Evolutionary conservation across 2,797 vertebrate genomes (phyloP).

Genomic region (Urocyon cinereoargenteus): DNA sequence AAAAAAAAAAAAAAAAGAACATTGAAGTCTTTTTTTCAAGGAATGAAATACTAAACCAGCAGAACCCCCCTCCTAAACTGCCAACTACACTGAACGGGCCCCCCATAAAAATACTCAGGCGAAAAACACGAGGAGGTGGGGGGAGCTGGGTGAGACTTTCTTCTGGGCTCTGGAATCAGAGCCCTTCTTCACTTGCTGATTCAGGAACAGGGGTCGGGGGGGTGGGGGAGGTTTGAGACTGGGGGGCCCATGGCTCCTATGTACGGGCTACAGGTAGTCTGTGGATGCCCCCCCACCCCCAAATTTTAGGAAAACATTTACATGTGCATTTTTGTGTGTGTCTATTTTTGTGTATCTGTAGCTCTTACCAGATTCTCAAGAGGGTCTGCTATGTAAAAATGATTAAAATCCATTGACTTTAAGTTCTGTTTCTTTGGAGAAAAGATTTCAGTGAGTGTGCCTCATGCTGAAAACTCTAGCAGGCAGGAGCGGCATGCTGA

Average conservation of each 20-base stretch:
- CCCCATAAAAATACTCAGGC: not conserved
- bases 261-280: not conserved
- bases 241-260: not conserved
- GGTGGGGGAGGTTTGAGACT: not conserved
- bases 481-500: not conserved
- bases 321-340: not conserved
- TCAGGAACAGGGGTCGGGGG: too few relatives aligned
- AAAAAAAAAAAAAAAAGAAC: not conserved
- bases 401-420: not conserved
- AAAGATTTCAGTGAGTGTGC: not conserved
- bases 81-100: not conserved
- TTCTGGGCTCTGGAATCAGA: too few relatives aligned
- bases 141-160: not conserved
- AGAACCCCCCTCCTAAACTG: not conserved
- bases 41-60: not conserved
- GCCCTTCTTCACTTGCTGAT: not conserved
- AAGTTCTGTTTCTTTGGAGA: not conserved
- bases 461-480: not conserved
- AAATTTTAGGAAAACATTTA: not conserved
- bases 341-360: not conserved
- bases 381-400: not conserved
- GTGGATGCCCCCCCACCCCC: not conserved
- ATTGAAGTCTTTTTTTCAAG: not conserved
- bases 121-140: not conserved
- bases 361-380: not conserved